These are phyloP conservation scores for Phrixothrix hirtus DNA, from an alignment of 2,888 invertebrate species.

Conservation along the genomic window DNA sequence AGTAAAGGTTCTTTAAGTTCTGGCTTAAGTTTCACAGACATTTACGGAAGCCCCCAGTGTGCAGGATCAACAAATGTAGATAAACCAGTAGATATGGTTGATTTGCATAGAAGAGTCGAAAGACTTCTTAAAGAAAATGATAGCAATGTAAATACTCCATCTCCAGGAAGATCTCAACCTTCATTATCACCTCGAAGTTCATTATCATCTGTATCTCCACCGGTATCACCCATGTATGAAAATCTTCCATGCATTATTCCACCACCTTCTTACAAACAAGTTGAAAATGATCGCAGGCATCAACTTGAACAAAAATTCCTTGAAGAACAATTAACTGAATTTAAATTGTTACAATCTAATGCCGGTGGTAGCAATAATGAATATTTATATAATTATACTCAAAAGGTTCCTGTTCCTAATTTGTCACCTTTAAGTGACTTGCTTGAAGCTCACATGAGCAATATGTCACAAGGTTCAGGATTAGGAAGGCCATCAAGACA, in stretches of 20 bases:
- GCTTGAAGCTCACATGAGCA: conserved; percentile 51
- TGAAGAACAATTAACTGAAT: conserved; percentile 47
- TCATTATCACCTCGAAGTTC: conserved; percentile 85
- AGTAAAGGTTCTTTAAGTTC: conserved; percentile 89
- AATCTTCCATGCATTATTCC: conserved; percentile 60
- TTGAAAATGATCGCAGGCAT: conserved; percentile 66
- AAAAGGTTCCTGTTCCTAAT: conserved; percentile 46
- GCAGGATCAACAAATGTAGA: conserved; percentile 57
- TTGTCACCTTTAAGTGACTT: conserved; percentile 49
- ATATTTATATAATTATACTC: conserved; percentile 40
- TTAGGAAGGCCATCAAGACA: conserved; percentile 59
- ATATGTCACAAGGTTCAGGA: conserved; percentile 64
- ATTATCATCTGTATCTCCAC: conserved; percentile 84
- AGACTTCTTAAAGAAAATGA: conserved; percentile 51
- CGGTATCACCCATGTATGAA: conserved; percentile 72
- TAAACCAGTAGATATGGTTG: conserved; percentile 85
- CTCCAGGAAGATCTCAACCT: conserved; percentile 77
- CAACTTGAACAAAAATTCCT: conserved; percentile 40
- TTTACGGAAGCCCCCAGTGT: conserved; percentile 85
- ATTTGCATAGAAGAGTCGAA: conserved; percentile 85
- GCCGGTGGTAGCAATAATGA: conserved; percentile 26
- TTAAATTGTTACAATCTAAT: conserved; percentile 39
- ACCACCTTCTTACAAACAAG: conserved; percentile 69
- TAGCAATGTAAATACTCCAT: conserved; percentile 61
- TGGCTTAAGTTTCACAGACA: conserved; percentile 88